Percentiles rank a stretch among this genome's conserved stretches.
phyloP scores from a whole-genome alignment of 1,140 invertebrate genomes.

The Holotrichia oblita region DNA sequence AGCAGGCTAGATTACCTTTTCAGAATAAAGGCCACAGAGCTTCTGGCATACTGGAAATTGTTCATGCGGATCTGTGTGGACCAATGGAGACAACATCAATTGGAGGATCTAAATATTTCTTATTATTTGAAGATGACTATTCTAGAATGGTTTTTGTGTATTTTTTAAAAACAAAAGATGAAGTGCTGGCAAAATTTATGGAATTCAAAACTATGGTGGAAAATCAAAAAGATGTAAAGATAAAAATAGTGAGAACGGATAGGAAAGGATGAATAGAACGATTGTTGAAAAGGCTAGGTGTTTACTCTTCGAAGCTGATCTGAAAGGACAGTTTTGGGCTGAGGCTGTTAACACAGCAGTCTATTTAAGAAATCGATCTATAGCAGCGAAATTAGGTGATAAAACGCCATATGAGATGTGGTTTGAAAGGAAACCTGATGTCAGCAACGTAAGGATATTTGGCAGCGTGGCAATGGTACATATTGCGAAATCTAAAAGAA shows the following conservation, averaged over 20 bases:
- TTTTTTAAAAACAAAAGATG: no score
- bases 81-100: no score
- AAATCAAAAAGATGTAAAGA: neutral
- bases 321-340: constrained; percentile 57
- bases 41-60: constrained; percentile 50
- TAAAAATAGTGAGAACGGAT: constrained; percentile 43
- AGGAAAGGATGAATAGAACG: neutral
- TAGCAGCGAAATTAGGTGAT: neutral
- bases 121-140: no score
- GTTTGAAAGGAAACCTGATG: constrained; percentile 60
- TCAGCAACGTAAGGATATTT: constrained; percentile 59
- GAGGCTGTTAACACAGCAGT: constrained; percentile 59
- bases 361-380: constrained; percentile 59
- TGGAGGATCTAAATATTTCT: no score
- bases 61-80: constrained; percentile 51
- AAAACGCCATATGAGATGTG: constrained; percentile 48
- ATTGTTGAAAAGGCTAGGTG: constrained; percentile 52
- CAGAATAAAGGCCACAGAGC: constrained; percentile 39
- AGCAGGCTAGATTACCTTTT: constrained; percentile 49
- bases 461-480: constrained; percentile 58
- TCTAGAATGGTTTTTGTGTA: no score
- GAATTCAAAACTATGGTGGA: no score
- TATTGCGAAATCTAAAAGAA: constrained; percentile 54
- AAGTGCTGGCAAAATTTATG: no score
- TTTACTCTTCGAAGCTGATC: constrained; percentile 53